Conservation (phyloP, 2,113 vertebrate genomes). For the Sciurus niger region DNA sequence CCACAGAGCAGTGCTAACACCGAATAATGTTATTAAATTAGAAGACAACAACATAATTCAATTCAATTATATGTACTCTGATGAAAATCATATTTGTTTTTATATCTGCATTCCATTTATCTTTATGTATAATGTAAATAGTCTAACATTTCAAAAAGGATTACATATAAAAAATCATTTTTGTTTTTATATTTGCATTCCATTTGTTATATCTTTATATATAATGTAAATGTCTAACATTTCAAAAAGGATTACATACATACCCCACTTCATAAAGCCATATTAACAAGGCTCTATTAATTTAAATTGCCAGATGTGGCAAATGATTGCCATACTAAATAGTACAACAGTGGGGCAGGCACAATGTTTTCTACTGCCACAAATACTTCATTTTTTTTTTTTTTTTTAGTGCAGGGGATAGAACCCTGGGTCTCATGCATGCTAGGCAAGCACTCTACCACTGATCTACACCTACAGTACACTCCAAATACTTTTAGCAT, state of each 20-base stretch:
- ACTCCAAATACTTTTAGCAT: not conserved
- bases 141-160: not conserved
- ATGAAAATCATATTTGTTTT: not conserved
- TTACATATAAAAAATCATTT: not conserved
- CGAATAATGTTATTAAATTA: not conserved
- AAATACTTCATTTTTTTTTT: not conserved
- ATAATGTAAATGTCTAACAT: constrained; percentile 1
- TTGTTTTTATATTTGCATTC: not conserved
- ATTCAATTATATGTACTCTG: not conserved
- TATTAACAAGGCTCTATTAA: constrained; percentile 23
- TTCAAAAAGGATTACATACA: not conserved
- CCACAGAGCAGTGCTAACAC: too few relatives aligned
- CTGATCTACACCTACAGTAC: not conserved
- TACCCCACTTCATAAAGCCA: not conserved
- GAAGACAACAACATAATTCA: not conserved
- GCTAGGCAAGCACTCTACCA: not conserved
- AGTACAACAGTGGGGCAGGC: not conserved
- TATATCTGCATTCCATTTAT: not conserved
- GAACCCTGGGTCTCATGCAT: not conserved
- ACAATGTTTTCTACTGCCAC: not conserved
- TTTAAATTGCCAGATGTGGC: not conserved
- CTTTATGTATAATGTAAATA: constrained; percentile 14
- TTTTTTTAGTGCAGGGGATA: not conserved
- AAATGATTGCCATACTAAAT: not conserved
- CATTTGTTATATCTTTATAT: not conserved